A percentile compares a stretch with the other conserved stretches of the same genome.
These are phyloP conservation scores for Dynastes tityus DNA, from an alignment of 2,888 invertebrate species.

Conservation along the genomic window DNA sequence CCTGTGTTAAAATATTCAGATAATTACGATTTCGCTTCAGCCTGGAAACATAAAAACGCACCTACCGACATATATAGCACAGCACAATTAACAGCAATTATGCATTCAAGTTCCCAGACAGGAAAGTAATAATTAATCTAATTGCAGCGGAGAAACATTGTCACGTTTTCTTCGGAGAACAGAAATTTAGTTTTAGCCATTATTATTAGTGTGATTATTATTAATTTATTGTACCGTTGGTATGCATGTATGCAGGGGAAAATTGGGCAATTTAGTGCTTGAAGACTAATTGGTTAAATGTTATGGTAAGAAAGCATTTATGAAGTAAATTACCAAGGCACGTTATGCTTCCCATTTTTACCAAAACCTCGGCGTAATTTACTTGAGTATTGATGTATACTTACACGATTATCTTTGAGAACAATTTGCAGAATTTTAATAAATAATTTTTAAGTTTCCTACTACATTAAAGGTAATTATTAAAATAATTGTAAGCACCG, in stretches of 20 bases:
- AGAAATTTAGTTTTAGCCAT: conserved; percentile 39
- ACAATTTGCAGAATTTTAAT: conserved; percentile 15
- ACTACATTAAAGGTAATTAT: conserved; percentile 6
- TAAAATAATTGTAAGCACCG: background rate
- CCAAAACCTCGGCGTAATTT: conserved; percentile 28
- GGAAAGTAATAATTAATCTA: conserved; percentile 52
- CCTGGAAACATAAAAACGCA: conserved; percentile 34
- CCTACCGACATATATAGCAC: conserved; percentile 37
- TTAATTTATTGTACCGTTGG: conserved; percentile 34
- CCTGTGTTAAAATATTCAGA: conserved; percentile 24
- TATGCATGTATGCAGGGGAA: conserved; percentile 37
- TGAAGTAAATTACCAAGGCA: conserved; percentile 51
- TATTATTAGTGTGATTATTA: conserved; percentile 41
- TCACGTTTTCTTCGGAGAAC: conserved; percentile 49
- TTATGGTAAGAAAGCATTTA: conserved; percentile 29
- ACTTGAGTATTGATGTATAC: conserved; percentile 7
- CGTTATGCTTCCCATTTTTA: conserved; percentile 53
- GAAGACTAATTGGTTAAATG: conserved; percentile 41
- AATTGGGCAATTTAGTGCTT: conserved; percentile 45
- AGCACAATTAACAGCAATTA: conserved; percentile 52
- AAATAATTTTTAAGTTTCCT: background rate
- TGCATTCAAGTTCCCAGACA: conserved; percentile 50
- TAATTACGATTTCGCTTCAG: conserved; percentile 40
- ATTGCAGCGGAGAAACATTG: conserved; percentile 50
- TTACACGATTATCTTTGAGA: conserved; percentile 8